phyloP scores from a whole-genome alignment of 2,113 vertebrate genomes.

The Rhombomys opimus region DNA sequence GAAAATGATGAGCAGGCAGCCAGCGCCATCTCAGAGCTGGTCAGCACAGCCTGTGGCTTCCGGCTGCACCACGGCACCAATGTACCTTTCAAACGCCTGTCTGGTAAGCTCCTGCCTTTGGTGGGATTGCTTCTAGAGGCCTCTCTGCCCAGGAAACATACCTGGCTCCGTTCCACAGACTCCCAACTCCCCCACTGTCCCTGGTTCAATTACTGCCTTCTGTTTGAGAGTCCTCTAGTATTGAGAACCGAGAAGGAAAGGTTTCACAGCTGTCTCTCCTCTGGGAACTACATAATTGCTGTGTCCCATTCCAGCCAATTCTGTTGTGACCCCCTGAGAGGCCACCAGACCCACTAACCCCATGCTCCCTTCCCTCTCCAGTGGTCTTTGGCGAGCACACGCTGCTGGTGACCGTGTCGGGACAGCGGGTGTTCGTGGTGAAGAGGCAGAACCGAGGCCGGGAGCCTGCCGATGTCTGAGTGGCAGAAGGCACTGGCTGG shows the following conservation, averaged over 20 bases:
- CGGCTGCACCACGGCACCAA: conserved; percentile 87
- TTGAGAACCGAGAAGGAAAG: not conserved
- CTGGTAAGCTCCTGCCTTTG: conserved; percentile 85
- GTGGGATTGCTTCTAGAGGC: not conserved
- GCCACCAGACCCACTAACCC: not conserved
- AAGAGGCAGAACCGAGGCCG: conserved; percentile 93
- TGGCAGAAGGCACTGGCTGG: not conserved
- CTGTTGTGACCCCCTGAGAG: not conserved
- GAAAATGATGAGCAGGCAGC: conserved; percentile 95
- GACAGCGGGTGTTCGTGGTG: conserved; percentile 95
- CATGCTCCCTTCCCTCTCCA: conserved; percentile 79
- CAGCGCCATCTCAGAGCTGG: conserved; percentile 92
- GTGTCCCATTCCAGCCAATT: not conserved
- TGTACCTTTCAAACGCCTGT: conserved; percentile 93
- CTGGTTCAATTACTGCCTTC: conserved; percentile 4
- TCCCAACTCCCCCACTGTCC: not conserved
- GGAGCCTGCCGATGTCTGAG: conserved; percentile 89
- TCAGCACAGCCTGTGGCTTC: conserved; percentile 92
- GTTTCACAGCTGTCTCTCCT: not conserved
- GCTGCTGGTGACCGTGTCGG: conserved; percentile 92
- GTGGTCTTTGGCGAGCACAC: conserved; percentile 94
- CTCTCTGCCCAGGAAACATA: not conserved
- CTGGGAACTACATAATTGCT: not conserved
- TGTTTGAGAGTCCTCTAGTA: not conserved
- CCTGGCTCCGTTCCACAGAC: not conserved